Base-by-base conservation (phyloP, 2,888 invertebrate species). In the Leptodirus hochenwartii region DNA sequence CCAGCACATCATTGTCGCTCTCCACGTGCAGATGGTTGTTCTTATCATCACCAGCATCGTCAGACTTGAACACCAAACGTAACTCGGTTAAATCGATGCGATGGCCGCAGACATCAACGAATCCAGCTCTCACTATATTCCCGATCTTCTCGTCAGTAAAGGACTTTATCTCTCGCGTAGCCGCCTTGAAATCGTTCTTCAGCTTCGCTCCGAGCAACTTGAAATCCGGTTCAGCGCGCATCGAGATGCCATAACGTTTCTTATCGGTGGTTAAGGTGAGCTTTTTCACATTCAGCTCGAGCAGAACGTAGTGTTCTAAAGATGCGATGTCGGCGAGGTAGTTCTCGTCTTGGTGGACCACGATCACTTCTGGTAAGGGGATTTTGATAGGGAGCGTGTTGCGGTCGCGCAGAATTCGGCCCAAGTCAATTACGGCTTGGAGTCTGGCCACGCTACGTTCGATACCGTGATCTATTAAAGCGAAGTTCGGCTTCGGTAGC, bases 11-110 rank as follows among this genome's bases (percentile, higher is more conserved):
- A 39, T 80, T 80, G 45, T 90, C 85, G 41, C 87, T 81, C 47
- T 90, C 81, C 0, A 87, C 84, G n/a, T n/a, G n/a, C n/a, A n/a
- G n/a, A n/a, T n/a, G n/a, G 53, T 93, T 88, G 46, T 85, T 93
- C 44, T 76, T 69, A 36, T 71, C 69, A 9, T 69, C 64, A 24
- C 67, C 65, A 4, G 64, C 54, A 6, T 62, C 63, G 25, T 63
- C 65, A 35, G 73, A 69, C 46, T 74, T 73, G 55, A 84, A 88
- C 54, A 82, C 81, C 4, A 95, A 61, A 31, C 87, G 71, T 2
- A 82, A 60, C 50, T 96, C 91, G 1, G 69, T 66, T 6, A 81
- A 61, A 20, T 72, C 74, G 38, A 95, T 64, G 23, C 62, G 66
- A 45, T 91, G 78, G 0, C 84, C 84, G 16, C 66, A 53, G 12